Percentiles rank a stretch among this genome's conserved stretches.
Conservation (phyloP, 2,888 invertebrate genomes). For the Xanthorhoe spadicearia region DNA sequence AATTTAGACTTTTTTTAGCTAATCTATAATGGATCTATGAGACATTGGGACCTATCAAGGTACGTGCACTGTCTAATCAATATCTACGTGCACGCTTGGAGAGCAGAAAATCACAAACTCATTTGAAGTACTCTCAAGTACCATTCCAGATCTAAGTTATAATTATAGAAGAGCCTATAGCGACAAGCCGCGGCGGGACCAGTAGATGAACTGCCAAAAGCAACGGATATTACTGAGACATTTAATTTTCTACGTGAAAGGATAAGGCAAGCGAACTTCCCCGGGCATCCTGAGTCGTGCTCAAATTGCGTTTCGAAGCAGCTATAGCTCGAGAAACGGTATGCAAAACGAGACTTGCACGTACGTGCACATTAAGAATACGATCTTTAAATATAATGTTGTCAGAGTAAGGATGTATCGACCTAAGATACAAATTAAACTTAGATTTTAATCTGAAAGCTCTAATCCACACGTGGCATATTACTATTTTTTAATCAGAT, state of each 20-base stretch:
- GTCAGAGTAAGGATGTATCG: too few relatives aligned
- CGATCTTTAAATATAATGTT: background rate
- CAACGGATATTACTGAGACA: slow-evolving; percentile 82
- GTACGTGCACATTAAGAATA: background rate
- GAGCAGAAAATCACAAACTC: background rate
- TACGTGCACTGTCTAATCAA: too few relatives aligned
- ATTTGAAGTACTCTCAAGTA: slow-evolving; percentile 6
- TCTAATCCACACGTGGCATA: too few relatives aligned
- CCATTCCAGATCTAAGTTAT: slow-evolving; percentile 17
- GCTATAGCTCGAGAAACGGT: slow-evolving; percentile 43
- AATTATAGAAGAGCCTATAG: slow-evolving; percentile 28
- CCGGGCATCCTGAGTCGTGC: slow-evolving; percentile 64
- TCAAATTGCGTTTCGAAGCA: slow-evolving; percentile 71
- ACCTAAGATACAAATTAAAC: too few relatives aligned
- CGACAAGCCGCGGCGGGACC: slow-evolving; percentile 43
- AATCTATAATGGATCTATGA: too few relatives aligned
- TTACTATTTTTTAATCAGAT: too few relatives aligned
- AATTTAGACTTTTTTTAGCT: too few relatives aligned
- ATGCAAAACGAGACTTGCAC: slow-evolving; percentile 8
- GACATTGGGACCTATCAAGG: too few relatives aligned
- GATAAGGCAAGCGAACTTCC: slow-evolving; percentile 80
- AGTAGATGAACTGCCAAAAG: slow-evolving; percentile 80
- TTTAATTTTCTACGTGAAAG: slow-evolving; percentile 85
- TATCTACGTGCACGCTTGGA: too few relatives aligned
- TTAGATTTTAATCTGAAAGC: too few relatives aligned